Evolutionary conservation across 2,113 vertebrate genomes (phyloP), one percentile per base, ranked within the genome.

Genomic region (Hyla sarda): DNA sequence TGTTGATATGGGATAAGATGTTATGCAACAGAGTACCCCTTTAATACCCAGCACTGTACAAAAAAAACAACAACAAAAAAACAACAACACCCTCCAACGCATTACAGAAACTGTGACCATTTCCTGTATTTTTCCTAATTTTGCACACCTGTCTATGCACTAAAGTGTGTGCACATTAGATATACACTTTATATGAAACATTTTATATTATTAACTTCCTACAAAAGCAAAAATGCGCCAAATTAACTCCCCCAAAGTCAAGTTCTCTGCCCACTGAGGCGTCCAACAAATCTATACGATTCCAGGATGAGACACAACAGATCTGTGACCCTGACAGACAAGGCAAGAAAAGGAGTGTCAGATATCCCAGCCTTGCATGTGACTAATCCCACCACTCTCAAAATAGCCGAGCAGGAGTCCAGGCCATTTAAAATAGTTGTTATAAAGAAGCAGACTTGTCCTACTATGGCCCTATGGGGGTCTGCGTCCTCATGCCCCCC

Each of bases 351-450:
- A 78, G 7, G 84, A 71, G 75, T 79, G 75, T 85, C 84, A 47
- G 75, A 85, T 85, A 58, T 85, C 84, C 58, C 52, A 12, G 60
- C 83, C 74, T 52, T 37, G 83, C 73, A 85, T 77, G 83, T 84
- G 58, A 85, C 84, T 85, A 85, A 85, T 85, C 84, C 84, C 83
- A 85, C 58, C 62, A 41, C 60, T 78, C 83, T 71, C 60, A 67
- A 85, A 85, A 85, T 85, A 85, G 84, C 84, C 30, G 72, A 45
- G 84, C 48, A 78, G 67, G 75, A 85, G 74, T 84, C 52, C 82
- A 75, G 52, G 52, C 54, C 48, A 48, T 74, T 79, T 79, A 85
- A 85, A 85, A 85, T 85, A 85, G 75, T 85, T 77, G 32, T 67
- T 74, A 74, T 83, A 56, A 75, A 84, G 75, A 84, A 23, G 84